phyloP scores from a whole-genome alignment of 1,140 invertebrate genomes.

The Heliconius hewitsoni region DNA sequence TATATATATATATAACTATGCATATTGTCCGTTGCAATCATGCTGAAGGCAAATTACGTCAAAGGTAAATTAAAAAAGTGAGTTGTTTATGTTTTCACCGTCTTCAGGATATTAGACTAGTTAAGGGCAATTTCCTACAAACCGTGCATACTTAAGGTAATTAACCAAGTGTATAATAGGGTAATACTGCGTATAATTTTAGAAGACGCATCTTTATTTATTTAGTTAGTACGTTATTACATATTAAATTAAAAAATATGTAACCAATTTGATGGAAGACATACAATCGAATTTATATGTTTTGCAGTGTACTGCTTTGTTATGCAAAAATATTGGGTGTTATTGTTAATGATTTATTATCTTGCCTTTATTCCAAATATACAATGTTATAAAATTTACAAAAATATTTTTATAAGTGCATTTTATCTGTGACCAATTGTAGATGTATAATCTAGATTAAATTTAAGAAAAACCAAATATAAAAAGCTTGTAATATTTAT shows the following conservation, averaged over 20 bases:
- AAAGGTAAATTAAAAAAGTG: not conserved
- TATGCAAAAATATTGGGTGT: not conserved
- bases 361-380: slow-evolving; percentile 23
- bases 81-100: slow-evolving; percentile 4
- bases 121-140: slow-evolving; percentile 10
- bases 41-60: not conserved
- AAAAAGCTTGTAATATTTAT: slow-evolving; percentile 2
- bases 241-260: not conserved
- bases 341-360: slow-evolving; percentile 4
- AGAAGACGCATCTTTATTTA: not conserved
- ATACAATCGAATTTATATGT: not conserved
- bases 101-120: not conserved
- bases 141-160: not conserved
- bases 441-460: not conserved
- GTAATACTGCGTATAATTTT: not conserved
- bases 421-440: slow-evolving; percentile 26
- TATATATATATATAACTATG: too few relatives aligned
- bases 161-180: not conserved
- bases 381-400: slow-evolving; percentile 12
- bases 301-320: not conserved
- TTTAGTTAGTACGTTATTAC: not conserved
- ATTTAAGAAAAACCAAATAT: not conserved
- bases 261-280: not conserved
- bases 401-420: slow-evolving; percentile 35
- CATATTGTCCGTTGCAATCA: not conserved